These are phyloP conservation scores for Dione vanillae DNA, from an alignment of 2,888 invertebrate genomes.

Conservation along the genomic window DNA sequence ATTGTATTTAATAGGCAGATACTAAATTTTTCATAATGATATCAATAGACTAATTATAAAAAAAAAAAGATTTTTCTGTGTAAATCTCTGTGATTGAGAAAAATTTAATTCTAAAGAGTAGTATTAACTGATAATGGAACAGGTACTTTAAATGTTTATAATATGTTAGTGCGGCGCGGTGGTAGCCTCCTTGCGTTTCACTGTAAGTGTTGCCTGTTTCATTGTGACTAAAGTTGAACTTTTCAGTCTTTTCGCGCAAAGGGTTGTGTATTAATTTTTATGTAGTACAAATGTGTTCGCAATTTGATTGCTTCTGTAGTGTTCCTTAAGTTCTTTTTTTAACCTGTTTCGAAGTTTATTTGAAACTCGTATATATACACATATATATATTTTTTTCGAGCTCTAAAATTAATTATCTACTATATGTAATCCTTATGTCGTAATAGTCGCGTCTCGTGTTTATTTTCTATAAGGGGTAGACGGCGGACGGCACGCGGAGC, in stretches of 20 bases:
- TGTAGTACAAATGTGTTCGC: slow-evolving; percentile 85
- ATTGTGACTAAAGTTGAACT: slow-evolving; percentile 80
- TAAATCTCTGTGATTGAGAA: slow-evolving; percentile 82
- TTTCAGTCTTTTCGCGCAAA: slow-evolving; percentile 83
- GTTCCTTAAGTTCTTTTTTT: slow-evolving; percentile 79
- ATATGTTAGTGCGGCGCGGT: slow-evolving; percentile 36
- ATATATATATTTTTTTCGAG: slow-evolving; percentile 55
- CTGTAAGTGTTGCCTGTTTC: slow-evolving; percentile 54
- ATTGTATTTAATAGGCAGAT: slow-evolving; percentile 72
- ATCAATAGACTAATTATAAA: slow-evolving; percentile 77
- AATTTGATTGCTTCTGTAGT: slow-evolving; percentile 84
- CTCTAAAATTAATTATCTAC: slow-evolving; percentile 49
- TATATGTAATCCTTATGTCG: slow-evolving; percentile 51
- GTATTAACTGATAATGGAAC: slow-evolving; percentile 77
- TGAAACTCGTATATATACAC: slow-evolving; percentile 64
- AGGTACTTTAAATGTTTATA: slow-evolving; percentile 55
- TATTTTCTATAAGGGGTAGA: slow-evolving; percentile 1
- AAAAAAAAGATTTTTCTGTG: slow-evolving; percentile 64
- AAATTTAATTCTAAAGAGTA: slow-evolving; percentile 79
- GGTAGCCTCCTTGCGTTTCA: slow-evolving; percentile 38
- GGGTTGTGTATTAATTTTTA: slow-evolving; percentile 84
- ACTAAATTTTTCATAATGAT: slow-evolving; percentile 78
- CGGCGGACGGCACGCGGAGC: slow-evolving; percentile 12
- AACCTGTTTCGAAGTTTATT: slow-evolving; percentile 78
- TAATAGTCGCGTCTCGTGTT: slow-evolving; percentile 55